Base-by-base conservation (phyloP, 2,797 vertebrate species). In the Garrulus glandarius region DNA sequence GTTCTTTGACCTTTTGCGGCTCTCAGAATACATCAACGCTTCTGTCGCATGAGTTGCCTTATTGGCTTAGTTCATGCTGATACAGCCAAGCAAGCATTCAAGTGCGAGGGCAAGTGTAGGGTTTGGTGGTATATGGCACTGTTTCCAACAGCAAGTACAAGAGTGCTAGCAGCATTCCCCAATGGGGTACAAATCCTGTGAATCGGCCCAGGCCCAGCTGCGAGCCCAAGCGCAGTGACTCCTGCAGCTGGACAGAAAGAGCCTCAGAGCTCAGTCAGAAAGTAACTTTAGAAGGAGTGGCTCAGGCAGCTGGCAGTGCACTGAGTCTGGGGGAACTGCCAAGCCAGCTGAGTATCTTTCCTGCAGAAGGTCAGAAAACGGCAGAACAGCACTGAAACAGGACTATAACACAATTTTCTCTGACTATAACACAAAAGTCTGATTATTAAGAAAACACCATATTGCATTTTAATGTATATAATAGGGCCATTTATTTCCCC, bases 1-100 rank as follows among this genome's bases (percentile, higher is more conserved):
- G 97, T 98, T 97, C 97, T 94, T 95, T 94, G 95, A 96, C 95
- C 91, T 97, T 97, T 95, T 95, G 89, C 86, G 69, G 95, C 96
- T 93, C 96, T 96, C 96, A 91, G 91, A 97, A 93, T 93, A 95
- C 37, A 94, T 94, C 94, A 92, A 96, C 36, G 8, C 88, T 94
- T 91, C 94, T 95, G 95, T 97, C 74, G 74, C 94, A 95, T 96
- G 96, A 97, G 91, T 86, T 97, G 78, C 75, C 81, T 97, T 94
- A 84, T 77, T 93, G 89, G 85, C 81, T 96, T 95, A 95, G 89
- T 30, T 91, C 57, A 10, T 94, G 93, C 94, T 95, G 91, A 94
- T 95, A 91, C 77, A 96, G 94, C 79, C 93, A 92, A 91, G 93
- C 92, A 92, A 79, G 93, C 91, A 95, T 83, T 77, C 71, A 80